Conservation (phyloP, 2,113 vertebrate species). For the Odobenus rosmarus region DNA sequence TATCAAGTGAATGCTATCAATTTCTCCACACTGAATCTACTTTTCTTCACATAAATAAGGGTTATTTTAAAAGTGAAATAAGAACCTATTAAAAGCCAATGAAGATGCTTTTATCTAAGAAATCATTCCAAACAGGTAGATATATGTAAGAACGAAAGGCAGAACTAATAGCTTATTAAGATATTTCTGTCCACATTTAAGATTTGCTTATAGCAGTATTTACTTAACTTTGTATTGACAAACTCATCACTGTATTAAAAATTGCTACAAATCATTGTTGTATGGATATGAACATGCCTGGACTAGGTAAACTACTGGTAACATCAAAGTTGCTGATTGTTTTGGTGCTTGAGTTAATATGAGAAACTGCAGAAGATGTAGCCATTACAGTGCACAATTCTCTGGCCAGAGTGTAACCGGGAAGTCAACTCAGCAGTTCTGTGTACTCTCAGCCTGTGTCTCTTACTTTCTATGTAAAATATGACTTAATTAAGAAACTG, state of each 20-base stretch:
- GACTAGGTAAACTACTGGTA: not conserved
- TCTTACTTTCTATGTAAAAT: not conserved
- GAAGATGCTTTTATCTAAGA: not conserved
- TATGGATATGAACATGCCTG: not conserved
- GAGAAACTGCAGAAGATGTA: not conserved
- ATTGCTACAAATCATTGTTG: not conserved
- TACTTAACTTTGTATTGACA: not conserved
- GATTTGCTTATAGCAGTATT: not conserved
- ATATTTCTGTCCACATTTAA: not conserved
- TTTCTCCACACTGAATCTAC: not conserved
- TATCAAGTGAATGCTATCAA: not conserved
- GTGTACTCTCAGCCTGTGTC: not conserved
- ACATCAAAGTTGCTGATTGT: not conserved
- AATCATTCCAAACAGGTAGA: not conserved
- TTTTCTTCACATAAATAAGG: not conserved
- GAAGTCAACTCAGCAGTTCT: not conserved
- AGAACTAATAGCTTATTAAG: not conserved
- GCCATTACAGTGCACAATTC: rapidly evolving
- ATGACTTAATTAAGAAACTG: slow-evolving; percentile 8
- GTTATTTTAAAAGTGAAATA: not conserved
- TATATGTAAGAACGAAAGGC: not conserved
- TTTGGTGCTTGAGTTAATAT: not conserved
- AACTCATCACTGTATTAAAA: not conserved
- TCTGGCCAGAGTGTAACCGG: too few relatives aligned
- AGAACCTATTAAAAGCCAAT: not conserved